Conservation (phyloP, 2,113 vertebrate genomes). For the Pitta sordida region DNA sequence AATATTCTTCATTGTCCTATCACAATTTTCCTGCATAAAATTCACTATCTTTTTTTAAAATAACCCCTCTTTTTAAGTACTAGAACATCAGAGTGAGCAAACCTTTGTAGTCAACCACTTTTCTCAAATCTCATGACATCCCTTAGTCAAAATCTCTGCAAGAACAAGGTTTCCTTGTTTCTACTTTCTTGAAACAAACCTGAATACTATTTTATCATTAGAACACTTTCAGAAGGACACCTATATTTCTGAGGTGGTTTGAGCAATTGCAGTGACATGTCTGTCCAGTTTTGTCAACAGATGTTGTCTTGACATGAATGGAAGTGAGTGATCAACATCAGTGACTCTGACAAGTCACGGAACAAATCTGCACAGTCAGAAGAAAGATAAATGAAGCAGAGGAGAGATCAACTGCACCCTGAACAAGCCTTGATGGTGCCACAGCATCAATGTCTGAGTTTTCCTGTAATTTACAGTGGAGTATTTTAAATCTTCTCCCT, state of each 20-base stretch:
- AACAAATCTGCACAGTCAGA: neutral
- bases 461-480: neutral
- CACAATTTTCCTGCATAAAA: neutral
- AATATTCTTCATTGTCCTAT: neutral
- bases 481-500: neutral
- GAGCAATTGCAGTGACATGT: neutral
- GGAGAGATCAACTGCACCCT: neutral
- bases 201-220: neutral
- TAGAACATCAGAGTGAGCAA: neutral
- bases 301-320: neutral
- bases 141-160: neutral
- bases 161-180: neutral
- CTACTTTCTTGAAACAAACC: neutral
- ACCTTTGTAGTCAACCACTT: neutral
- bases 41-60: neutral
- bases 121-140: neutral
- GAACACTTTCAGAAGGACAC: neutral
- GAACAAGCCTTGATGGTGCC: neutral
- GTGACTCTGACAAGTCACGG: neutral
- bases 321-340: neutral
- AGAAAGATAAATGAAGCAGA: neutral
- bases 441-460: neutral
- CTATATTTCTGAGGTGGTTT: neutral
- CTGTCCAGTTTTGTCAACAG: neutral
- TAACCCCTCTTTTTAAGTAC: neutral